These are phyloP conservation scores for Sympetrum striolatum DNA, from an alignment of 2,888 invertebrate species.

Conservation along the genomic window DNA sequence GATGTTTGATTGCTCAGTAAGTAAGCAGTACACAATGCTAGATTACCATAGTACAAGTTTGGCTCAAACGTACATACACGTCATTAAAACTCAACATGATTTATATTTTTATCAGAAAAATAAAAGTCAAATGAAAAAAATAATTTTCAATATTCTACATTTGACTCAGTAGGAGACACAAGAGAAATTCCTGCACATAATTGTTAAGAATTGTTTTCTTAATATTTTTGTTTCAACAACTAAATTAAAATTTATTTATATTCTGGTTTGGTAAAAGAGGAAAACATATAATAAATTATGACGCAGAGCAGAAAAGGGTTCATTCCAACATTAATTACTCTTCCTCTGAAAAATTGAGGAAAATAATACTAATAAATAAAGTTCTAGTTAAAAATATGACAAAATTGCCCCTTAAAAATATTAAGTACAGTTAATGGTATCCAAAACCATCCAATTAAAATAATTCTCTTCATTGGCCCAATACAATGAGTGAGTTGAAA, in stretches of 20 bases:
- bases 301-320: background rate
- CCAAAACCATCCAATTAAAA: background rate
- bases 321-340: background rate
- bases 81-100: no score
- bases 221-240: no score
- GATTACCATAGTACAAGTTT: no score
- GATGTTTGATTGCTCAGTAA: no score
- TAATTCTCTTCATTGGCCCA: background rate
- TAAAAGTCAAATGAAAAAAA: no score
- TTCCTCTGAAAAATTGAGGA: background rate
- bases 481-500: background rate
- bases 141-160: no score
- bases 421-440: background rate
- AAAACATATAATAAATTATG: background rate
- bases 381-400: background rate
- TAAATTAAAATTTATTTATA: background rate
- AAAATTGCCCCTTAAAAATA: background rate
- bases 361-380: background rate
- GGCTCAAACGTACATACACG: no score
- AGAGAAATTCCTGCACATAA: no score
- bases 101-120: no score
- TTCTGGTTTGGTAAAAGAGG: background rate
- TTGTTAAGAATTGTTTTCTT: no score
- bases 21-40: no score
- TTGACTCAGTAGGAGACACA: no score